Percentiles rank a stretch among this genome's conserved stretches.
Conservation (phyloP, 1,140 invertebrate species). For the Tetragnatha versicolor region DNA sequence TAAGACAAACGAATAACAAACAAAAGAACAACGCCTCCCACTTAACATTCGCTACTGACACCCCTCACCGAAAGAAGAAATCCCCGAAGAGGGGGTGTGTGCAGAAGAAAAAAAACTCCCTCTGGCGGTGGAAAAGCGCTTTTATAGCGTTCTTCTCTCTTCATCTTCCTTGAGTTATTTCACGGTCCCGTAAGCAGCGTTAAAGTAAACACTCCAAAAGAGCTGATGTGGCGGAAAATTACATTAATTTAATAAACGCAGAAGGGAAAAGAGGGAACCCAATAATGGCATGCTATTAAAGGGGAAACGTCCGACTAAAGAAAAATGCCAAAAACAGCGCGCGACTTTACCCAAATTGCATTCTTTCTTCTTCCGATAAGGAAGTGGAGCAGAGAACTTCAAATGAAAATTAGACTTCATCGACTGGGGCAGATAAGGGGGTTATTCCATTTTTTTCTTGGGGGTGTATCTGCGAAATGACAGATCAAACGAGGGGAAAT, state of each 20-base stretch:
- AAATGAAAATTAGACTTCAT: conserved; percentile 37
- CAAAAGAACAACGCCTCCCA: conserved; percentile 2
- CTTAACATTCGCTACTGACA: conserved; percentile 37
- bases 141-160: conserved; percentile 42
- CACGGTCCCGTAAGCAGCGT: conserved; percentile 2
- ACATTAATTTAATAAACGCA: conserved; percentile 47
- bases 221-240: conserved; percentile 45
- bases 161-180: conserved; percentile 31
- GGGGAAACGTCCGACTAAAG: not conserved
- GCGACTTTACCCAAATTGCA: conserved; percentile 13
- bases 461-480: not conserved
- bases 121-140: conserved; percentile 1
- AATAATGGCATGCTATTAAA: conserved; percentile 47
- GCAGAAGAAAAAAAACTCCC: conserved; percentile 16
- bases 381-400: not conserved
- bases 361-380: conserved; percentile 26
- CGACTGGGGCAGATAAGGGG: conserved; percentile 8
- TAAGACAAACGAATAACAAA: conserved; percentile 20
- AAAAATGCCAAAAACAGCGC: conserved; percentile 29
- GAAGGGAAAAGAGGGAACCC: conserved; percentile 4
- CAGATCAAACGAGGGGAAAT: conserved; percentile 36
- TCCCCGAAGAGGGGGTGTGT: not conserved
- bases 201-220: conserved; percentile 44
- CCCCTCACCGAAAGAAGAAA: conserved; percentile 20
- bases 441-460: not conserved